These are phyloP conservation scores for Bombyx mandarina DNA, from an alignment of 1,140 invertebrate species.

Conservation along the genomic window DNA sequence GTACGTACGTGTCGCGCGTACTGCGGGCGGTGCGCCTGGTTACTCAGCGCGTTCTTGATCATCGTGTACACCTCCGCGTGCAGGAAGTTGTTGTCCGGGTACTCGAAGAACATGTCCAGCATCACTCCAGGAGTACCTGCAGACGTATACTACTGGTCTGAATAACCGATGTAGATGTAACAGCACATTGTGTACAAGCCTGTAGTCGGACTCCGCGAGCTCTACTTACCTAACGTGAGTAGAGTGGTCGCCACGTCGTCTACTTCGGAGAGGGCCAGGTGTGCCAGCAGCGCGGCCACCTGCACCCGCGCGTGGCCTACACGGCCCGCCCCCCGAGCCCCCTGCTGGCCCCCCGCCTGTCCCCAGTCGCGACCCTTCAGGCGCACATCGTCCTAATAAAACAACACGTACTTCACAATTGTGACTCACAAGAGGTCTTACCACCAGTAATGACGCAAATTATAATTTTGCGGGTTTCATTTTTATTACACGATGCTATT, in stretches of 20 bases:
- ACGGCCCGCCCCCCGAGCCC: conserved; percentile 14
- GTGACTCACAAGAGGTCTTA: no score
- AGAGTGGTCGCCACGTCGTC: conserved; percentile 69
- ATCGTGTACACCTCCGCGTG: conserved; percentile 87
- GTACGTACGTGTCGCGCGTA: conserved; percentile 47
- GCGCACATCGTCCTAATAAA: background rate
- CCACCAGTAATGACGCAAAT: no score
- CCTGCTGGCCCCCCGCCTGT: conserved; percentile 5
- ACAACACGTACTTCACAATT: background rate
- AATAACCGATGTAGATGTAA: no score
- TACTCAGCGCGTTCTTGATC: conserved; percentile 76
- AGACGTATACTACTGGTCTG: background rate
- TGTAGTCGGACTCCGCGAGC: no score
- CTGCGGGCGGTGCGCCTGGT: conserved; percentile 26
- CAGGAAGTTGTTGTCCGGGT: conserved; percentile 91
- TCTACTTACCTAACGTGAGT: conserved; percentile 26
- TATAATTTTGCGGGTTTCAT: no score
- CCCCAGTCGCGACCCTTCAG: conserved; percentile 1
- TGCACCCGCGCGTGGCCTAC: conserved; percentile 83
- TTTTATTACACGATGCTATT: no score
- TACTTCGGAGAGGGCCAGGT: conserved; percentile 78
- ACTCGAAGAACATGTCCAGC: conserved; percentile 87
- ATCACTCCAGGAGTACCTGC: conserved; percentile 66
- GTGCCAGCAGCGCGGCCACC: conserved; percentile 80
- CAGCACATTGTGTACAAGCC: no score